Evolutionary conservation across 2,113 vertebrate species (phyloP).

Genomic region (Hemiscyllium ocellatum): DNA sequence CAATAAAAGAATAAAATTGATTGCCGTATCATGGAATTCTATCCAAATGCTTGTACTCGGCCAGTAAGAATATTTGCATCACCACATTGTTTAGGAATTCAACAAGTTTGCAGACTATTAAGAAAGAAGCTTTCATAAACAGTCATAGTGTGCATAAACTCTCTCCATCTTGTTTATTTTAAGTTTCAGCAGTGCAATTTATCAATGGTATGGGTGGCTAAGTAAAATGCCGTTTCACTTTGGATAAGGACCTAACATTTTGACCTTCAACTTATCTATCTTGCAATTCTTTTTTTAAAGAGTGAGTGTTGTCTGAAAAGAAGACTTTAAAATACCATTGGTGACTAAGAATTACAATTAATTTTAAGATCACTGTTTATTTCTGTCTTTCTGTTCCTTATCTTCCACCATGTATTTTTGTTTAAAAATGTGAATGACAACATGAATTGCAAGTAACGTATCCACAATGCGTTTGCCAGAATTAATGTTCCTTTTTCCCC

Average conservation of each 20-base stretch:
- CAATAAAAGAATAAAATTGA: not conserved
- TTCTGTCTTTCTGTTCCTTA: not conserved
- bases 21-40: not conserved
- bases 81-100: not conserved
- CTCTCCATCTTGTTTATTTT: conserved; percentile 31
- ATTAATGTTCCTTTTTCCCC: not conserved
- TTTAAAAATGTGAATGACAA: conserved; percentile 2
- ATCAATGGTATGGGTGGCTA: not conserved
- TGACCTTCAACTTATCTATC: not conserved
- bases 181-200: not conserved
- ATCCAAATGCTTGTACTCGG: not conserved
- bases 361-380: not conserved
- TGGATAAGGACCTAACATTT: not conserved
- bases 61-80: not conserved
- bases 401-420: not conserved
- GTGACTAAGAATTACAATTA: not conserved
- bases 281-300: not conserved
- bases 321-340: not conserved
- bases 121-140: not conserved
- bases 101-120: conserved; percentile 2
- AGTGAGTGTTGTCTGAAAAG: conserved; percentile 10
- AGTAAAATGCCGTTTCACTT: not conserved
- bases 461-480: not conserved
- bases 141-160: not conserved
- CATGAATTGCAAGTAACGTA: not conserved